A percentile compares a stretch with the other conserved stretches of the same genome.
These are phyloP conservation scores for Syrmaticus mikado DNA, from an alignment of 2,113 vertebrate genomes.

Conservation along the genomic window DNA sequence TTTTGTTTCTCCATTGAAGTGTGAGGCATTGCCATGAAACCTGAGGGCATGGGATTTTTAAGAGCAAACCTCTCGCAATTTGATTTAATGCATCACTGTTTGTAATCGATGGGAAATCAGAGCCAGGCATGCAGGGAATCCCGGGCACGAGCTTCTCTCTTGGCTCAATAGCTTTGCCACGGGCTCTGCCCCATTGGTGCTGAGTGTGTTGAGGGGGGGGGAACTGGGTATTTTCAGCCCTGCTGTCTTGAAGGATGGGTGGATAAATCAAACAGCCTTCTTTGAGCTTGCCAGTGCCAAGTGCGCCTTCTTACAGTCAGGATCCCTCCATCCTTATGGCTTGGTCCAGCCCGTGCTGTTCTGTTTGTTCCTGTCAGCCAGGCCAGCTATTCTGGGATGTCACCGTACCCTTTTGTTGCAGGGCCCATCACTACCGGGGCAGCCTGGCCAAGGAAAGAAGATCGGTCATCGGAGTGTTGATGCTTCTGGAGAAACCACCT, in stretches of 20 bases:
- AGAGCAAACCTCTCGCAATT: not conserved
- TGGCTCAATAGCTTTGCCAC: rapidly evolving
- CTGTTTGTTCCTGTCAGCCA: not conserved
- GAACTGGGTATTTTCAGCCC: not conserved
- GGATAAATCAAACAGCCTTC: not conserved
- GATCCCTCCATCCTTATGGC: not conserved
- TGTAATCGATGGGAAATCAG: not conserved
- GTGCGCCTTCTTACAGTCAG: not conserved
- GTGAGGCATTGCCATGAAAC: rapidly evolving
- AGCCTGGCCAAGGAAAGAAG: conserved; percentile 88
- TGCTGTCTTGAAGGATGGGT: not conserved
- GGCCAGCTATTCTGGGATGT: not conserved
- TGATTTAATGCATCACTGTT: not conserved
- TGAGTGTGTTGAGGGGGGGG: not conserved
- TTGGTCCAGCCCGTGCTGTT: not conserved
- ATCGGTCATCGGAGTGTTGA: conserved; percentile 95
- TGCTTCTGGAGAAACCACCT: conserved; percentile 97
- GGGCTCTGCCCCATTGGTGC: not conserved
- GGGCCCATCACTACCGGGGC: conserved; percentile 83
- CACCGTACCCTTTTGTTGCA: conserved; percentile 50
- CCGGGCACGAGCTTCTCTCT: not conserved
- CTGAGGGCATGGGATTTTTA: not conserved
- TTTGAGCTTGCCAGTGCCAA: not conserved
- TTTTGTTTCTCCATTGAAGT: not conserved
- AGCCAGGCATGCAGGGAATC: not conserved